phyloP scores from a whole-genome alignment of 2,888 invertebrate species.

The Nineta flava region DNA sequence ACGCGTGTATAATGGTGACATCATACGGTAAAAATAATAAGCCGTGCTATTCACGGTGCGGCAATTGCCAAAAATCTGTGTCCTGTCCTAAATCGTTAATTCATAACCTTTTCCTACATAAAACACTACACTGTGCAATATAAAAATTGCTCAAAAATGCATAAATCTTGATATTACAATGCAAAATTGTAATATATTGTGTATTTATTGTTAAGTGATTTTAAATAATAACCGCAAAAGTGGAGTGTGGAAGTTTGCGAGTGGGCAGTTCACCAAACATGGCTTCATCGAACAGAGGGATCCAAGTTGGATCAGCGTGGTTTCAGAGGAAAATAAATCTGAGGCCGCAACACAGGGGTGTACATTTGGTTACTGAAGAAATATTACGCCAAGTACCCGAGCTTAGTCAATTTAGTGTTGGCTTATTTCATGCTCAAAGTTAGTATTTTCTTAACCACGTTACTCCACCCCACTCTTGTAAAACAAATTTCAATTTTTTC shows the following conservation, averaged over 20 bases:
- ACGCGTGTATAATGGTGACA: not conserved
- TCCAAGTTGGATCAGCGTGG: conserved; percentile 95
- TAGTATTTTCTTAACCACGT: conserved; percentile 32
- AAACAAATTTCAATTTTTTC: not conserved
- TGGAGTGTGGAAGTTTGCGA: conserved; percentile 7
- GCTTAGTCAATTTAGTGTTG: conserved; percentile 85
- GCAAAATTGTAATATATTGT: conserved; percentile 1
- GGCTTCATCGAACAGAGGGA: conserved; percentile 71
- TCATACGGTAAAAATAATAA: conserved; percentile 5
- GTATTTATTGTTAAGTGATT: conserved; percentile 5
- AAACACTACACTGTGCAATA: conserved; percentile 3
- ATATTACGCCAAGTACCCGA: conserved; percentile 89
- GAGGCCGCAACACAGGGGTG: conserved; percentile 89
- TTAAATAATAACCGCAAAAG: conserved; percentile 5
- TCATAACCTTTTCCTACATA: conserved; percentile 7
- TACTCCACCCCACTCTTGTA: conserved; percentile 8
- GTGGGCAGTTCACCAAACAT: conserved; percentile 39
- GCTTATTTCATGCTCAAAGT: conserved; percentile 95
- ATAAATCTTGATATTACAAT: conserved; percentile 6
- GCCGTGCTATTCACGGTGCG: conserved; percentile 9
- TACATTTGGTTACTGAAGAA: conserved; percentile 94
- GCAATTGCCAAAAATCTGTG: conserved; percentile 8
- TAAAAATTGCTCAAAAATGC: conserved; percentile 4
- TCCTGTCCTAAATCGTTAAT: conserved; percentile 5
- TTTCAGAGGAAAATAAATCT: conserved; percentile 95